A percentile compares a stretch with the other conserved stretches of the same genome.
phyloP scores from a whole-genome alignment of 2,113 vertebrate species.

The Craseonycteris thonglongyai region DNA sequence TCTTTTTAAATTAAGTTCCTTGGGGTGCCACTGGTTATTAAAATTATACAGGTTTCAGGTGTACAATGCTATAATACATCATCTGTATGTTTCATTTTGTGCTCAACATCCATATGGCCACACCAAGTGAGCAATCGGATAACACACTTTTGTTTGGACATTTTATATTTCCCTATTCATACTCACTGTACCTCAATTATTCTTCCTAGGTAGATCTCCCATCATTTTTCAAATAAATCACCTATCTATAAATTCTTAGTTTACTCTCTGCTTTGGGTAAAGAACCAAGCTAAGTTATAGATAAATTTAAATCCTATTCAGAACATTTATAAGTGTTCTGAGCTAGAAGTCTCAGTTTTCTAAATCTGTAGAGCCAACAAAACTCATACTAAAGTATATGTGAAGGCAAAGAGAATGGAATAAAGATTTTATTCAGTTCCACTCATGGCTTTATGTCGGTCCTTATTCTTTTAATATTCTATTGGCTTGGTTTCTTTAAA shows the following conservation, averaged over 20 bases:
- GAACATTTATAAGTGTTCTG: not conserved
- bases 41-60: too few relatives aligned
- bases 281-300: not conserved
- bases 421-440: not conserved
- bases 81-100: too few relatives aligned
- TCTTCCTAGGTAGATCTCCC: not conserved
- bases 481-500: not conserved
- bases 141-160: not conserved
- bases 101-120: too few relatives aligned
- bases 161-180: too few relatives aligned
- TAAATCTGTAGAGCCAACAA: not conserved
- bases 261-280: not conserved
- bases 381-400: not conserved
- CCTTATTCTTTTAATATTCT: not conserved
- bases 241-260: not conserved
- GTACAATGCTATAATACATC: too few relatives aligned
- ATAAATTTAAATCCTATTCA: not conserved
- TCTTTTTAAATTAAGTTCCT: too few relatives aligned
- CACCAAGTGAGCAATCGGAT: not conserved
- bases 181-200: not conserved
- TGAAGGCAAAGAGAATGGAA: not conserved
- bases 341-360: not conserved
- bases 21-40: too few relatives aligned
- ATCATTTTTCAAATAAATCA: not conserved
- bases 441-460: not conserved